Percentiles rank a stretch among this genome's conserved stretches.
phyloP scores from a whole-genome alignment of 1,140 invertebrate genomes.

The Diplogasteroides magnus region DNA sequence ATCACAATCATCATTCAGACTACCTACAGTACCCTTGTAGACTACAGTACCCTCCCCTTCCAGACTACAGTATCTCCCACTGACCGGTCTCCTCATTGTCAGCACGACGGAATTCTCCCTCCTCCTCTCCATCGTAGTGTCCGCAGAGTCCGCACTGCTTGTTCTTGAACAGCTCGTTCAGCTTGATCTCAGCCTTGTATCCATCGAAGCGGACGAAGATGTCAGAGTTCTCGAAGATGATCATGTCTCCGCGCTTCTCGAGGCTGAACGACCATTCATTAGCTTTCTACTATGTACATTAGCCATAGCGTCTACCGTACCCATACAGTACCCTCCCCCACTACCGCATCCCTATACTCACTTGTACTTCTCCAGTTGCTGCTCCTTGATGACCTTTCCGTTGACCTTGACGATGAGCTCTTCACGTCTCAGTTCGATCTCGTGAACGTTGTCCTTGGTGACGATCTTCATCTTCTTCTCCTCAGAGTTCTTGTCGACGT shows the following conservation, averaged over 20 bases:
- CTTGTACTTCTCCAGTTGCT: constrained; percentile 16
- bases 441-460: constrained; percentile 12
- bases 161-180: constrained; percentile 15
- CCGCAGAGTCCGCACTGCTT: constrained; percentile 35
- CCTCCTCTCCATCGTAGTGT: constrained; percentile 22
- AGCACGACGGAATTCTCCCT: constrained; percentile 17
- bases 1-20: background rate
- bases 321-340: constrained; percentile 6
- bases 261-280: constrained; percentile 17
- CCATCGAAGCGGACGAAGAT: constrained; percentile 39
- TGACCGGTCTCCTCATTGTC: constrained; percentile 14
- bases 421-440: constrained; percentile 18
- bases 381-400: constrained; percentile 16
- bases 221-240: constrained; percentile 25
- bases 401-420: constrained; percentile 25
- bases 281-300: background rate
- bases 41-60: background rate
- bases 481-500: constrained; percentile 15
- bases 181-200: constrained; percentile 24
- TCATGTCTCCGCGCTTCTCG: constrained; percentile 19
- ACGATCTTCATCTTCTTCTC: constrained; percentile 16
- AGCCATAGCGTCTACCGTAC: no score
- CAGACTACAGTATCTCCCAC: background rate
- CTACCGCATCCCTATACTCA: background rate
- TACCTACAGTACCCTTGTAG: no score